Conservation (phyloP, 1,140 invertebrate genomes). For the Asbolus verrucosus region DNA sequence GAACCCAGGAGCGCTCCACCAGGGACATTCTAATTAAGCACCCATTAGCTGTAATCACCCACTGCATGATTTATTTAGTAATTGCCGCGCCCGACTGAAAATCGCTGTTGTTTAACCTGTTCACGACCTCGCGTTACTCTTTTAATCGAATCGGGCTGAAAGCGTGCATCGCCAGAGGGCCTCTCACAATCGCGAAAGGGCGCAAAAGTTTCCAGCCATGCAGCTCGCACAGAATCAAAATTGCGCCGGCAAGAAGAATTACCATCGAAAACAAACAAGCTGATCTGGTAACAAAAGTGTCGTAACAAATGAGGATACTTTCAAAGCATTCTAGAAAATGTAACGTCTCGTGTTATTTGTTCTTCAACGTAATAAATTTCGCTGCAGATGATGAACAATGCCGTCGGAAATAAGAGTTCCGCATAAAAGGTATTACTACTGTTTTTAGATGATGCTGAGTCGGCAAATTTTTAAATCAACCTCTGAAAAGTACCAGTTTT, state of each 20-base stretch:
- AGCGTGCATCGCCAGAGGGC: background rate
- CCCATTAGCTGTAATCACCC: constrained; percentile 47
- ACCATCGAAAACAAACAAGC: constrained; percentile 2
- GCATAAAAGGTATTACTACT: too few species aligned
- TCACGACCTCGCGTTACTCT: constrained; percentile 1
- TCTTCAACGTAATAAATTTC: constrained; percentile 26
- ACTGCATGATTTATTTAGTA: constrained; percentile 48
- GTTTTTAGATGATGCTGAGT: constrained; percentile 12
- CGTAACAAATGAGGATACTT: constrained; percentile 29
- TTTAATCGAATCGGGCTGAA: constrained; percentile 17
- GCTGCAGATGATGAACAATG: constrained; percentile 16
- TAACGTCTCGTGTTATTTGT: constrained; percentile 34
- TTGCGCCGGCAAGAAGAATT: background rate
- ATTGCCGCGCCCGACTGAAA: constrained; percentile 33
- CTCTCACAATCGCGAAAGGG: constrained; percentile 4
- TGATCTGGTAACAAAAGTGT: constrained; percentile 19
- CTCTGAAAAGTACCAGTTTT: background rate
- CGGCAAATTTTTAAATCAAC: constrained; percentile 28
- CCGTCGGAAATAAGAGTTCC: background rate
- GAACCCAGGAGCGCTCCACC: constrained; percentile 15
- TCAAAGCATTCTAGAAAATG: constrained; percentile 32
- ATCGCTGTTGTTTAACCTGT: constrained; percentile 28
- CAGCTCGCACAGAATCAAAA: too few species aligned
- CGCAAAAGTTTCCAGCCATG: too few species aligned
- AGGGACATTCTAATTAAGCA: constrained; percentile 43